Conservation (phyloP, 2,797 vertebrate genomes). For the Prunella strophiata region DNA sequence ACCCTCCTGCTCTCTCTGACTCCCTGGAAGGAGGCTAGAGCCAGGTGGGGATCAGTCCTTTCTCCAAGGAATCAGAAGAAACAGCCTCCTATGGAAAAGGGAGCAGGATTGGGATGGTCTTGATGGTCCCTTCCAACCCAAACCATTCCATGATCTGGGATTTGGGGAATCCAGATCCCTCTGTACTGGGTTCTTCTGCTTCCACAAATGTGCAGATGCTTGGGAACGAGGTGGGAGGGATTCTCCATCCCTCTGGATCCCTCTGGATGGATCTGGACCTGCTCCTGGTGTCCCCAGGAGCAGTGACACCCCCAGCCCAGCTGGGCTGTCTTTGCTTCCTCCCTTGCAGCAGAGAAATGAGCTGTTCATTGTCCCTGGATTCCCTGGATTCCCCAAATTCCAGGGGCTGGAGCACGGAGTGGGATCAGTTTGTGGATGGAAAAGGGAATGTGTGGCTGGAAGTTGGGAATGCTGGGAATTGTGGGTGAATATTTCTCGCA, state of each 20-base stretch:
- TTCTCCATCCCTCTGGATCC: neutral
- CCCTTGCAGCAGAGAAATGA: no score
- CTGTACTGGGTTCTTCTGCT: neutral
- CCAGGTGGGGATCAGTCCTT: neutral
- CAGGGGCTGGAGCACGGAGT: neutral
- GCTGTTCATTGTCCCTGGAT: no score
- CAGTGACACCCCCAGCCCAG: no score
- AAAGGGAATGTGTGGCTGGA: neutral
- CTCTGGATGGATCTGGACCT: neutral
- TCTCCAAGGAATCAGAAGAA: neutral
- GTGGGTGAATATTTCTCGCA: neutral
- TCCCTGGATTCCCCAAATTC: neutral
- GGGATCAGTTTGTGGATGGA: neutral
- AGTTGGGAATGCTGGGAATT: slow-evolving; percentile 21
- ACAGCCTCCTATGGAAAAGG: no score
- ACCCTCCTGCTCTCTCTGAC: no score
- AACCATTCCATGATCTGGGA: neutral
- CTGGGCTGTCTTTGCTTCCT: no score
- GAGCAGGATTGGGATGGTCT: neutral
- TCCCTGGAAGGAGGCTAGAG: neutral
- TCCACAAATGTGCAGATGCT: neutral
- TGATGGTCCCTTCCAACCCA: neutral
- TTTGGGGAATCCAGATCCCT: neutral
- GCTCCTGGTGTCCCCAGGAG: neutral
- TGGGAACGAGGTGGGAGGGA: neutral